A percentile compares a stretch with the other conserved stretches of the same genome.
phyloP scores from a whole-genome alignment of 2,888 invertebrate genomes.

The Orchesella flavescens region DNA sequence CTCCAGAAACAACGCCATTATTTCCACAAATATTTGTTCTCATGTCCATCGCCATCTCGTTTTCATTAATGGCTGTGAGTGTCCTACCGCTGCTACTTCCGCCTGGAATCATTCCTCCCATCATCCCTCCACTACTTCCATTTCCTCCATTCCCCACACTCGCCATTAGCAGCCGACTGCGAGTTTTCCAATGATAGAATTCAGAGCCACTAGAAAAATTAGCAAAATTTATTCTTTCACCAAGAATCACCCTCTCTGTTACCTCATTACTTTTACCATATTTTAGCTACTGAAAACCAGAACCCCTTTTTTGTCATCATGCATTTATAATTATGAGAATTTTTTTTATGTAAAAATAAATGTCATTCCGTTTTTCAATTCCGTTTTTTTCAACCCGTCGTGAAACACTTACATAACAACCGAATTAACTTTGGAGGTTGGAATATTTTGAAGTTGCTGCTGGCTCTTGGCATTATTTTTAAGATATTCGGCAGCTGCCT shows the following conservation, averaged over 20 bases:
- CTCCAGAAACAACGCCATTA: no score
- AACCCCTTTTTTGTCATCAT: no score
- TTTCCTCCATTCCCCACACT: not conserved
- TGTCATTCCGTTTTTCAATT: constrained; percentile 17
- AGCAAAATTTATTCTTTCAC: not conserved
- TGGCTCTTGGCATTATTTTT: not conserved
- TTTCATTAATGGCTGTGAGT: no score
- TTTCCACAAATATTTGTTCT: no score
- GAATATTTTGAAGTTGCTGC: no score
- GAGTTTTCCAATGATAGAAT: constrained; percentile 50
- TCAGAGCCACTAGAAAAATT: constrained; percentile 33
- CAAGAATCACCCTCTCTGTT: not conserved
- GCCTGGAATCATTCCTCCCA: no score
- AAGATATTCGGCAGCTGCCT: constrained; percentile 70
- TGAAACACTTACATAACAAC: constrained; percentile 65
- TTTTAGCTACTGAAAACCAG: no score
- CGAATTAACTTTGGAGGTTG: constrained; percentile 65
- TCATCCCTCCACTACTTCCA: no score
- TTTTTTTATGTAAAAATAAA: not conserved
- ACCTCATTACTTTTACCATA: not conserved
- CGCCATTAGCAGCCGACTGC: constrained; percentile 20
- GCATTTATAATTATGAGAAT: no score
- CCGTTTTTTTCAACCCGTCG: not conserved
- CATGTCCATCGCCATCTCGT: no score
- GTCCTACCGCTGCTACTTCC: no score